Base-by-base conservation (phyloP, 1,140 invertebrate species). In the Ectropis grisescens region DNA sequence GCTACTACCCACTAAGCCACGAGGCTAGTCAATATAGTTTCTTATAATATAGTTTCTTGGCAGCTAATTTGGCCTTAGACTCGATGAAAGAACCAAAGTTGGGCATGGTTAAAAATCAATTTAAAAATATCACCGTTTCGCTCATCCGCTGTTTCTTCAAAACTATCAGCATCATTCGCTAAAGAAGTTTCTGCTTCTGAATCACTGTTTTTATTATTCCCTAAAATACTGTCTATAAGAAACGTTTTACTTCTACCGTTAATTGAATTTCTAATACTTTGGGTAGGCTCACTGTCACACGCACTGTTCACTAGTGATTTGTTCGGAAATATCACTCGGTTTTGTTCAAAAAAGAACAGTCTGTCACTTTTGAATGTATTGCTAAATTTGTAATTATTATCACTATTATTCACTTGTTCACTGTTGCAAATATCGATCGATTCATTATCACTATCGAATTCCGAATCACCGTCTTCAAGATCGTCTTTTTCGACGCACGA, bases 371-470 rank as follows among this genome's bases (percentile, higher is more conserved):
- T 19, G 11, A 48, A 46, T 4, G 3, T 19, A 19, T 19, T 19
- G 16, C 3, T 19, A 4, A 19, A 8, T 19, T 8, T 29, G 25
- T 42, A 29, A 29, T 51, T 54, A 48, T 53, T 54, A 4, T 52
- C 46, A 37, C 27, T 43, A 37, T 46, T 49, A 13, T 15, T 47
- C 27, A 37, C 24, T 28, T 39, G 34, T 14, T 59, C 67, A 62
- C 51, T 76, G 42, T 74, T 72, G 64, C 72, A 81, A 35, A 78
- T 76, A 41, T 81, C 76, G 43, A 81, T 71, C 2, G 71, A 66
- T 67, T 81, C 76, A 53, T 78, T 76, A 55, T 81, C 76, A 70
- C 76, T 81, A 16, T 72, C 70, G 39, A 55, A 65, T 29, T 80
- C 70, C 9, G 61, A 55, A 38, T 64, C 56, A 35, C 48, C 57